Evolutionary conservation across 2,888 invertebrate species (phyloP), one percentile per base, ranked within the genome.

Genomic region (Pristionchus fissidentatus): DNA sequence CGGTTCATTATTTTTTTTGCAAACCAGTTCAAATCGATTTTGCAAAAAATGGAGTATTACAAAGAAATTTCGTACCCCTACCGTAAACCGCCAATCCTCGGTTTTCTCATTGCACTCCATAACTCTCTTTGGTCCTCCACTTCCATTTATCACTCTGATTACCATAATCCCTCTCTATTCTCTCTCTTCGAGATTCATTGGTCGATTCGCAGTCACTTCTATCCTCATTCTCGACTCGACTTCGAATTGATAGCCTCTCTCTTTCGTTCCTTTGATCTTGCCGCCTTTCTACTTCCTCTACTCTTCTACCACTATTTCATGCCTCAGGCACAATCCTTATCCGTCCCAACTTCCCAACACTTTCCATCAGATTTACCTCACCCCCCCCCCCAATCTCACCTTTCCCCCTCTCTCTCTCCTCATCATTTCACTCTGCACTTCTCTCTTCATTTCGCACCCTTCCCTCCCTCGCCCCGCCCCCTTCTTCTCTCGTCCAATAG

Each of bases 201-300:
- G 26, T 49, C 49, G 13, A 10, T 49, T 49, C 75, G 46, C 49
- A 75, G 49, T 49, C 75, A 49, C 75, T 49, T 49, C 75, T 75
- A 46, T 35, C 75, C 49, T 75, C 46, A 49, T 75, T 49, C 75
- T 49, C 46, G 32, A 46, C 26, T 22, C 22, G 70, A 70, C 41
- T n/a, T n/a, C 43, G 70, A 75, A 75, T 75, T 75, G 75, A 75
- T 75, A 75, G 75, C 46, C 29, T 75, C 46, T 26, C 46, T 22
- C 38, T 46, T 49, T 22, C 75, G 22, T 35, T 70, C 70, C 75
- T 75, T 75, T 75, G 75, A 75, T 70, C 70, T 70, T 41, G 70
- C 70, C 70, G 70, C 5, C 70, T 3, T 26, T 0, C 22, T 5
- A 70, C 26, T 41, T 43, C 43, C 43, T 41, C 41, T 41, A 70